Evolutionary conservation across 2,888 invertebrate genomes (phyloP), one percentile per base, ranked within the genome.

Genomic region (Euplexia lucipara): DNA sequence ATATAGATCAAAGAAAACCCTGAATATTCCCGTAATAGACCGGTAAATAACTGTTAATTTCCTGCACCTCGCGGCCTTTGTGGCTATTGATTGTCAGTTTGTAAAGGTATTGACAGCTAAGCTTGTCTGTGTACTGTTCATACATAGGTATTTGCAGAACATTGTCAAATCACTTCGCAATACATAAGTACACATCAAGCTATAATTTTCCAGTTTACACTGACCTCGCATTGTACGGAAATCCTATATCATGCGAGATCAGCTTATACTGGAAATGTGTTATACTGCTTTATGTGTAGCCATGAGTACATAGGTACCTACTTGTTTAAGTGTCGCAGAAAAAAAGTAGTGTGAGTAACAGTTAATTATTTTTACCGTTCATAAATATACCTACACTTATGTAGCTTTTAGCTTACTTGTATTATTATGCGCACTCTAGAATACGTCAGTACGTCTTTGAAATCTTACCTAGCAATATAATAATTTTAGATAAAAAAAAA

Each of bases 41-140:
- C 16, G n/a, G 14, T 18, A 35, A 37, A 48, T 56, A 66, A 66
- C 35, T 37, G 26, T 41, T 22, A 8, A 47, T 41, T 41, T 35
- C 34, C 37, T 51, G 14, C 34, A 56, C 3, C 35, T 20, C 20
- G 41, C 41, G 18, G 16, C 47, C 35, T n/a, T 35, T 67, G 41
- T 63, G 34, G 49, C 49, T 42, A 51, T 20, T n/a, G 12, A 35
- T 49, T 37, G 37, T 34, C 10, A 22, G 2, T 35, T 51, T 60
- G 18, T 67, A 39, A 52, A 30, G 22, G 18, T 8, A 26, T 35
- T 12, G 12, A 14, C n/a, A 18, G 18, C 14, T 42, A 37, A 10
- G 20, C n/a, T n/a, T 35, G 26, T 12, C 7, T 22, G 59, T 59
- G 14, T 26, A 20, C 9, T 22, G 16, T 14, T 14, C 35, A 44